A percentile compares a stretch with the other conserved stretches of the same genome.
Evolutionary conservation across 2,888 invertebrate species (phyloP).

Genomic region (Diplazon laetatorius): DNA sequence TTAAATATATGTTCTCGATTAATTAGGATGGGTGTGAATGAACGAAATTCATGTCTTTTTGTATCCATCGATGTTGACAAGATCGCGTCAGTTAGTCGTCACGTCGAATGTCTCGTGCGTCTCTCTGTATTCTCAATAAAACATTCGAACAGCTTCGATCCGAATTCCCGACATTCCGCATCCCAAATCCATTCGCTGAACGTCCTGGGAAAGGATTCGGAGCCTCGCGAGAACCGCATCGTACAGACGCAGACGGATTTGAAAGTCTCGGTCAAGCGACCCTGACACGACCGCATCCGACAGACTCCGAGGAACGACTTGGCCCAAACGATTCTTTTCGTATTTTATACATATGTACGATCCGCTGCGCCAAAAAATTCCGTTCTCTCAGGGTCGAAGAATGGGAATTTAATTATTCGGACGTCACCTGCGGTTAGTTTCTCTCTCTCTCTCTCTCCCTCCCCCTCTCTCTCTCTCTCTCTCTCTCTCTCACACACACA

Average conservation of each 20-base stretch:
- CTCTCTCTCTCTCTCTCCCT: neutral
- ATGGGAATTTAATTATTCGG: neutral
- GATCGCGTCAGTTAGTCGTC: neutral
- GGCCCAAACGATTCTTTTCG: neutral
- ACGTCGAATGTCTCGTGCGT: neutral
- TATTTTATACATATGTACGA: constrained; percentile 18
- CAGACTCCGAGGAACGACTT: constrained; percentile 12
- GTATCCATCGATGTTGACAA: no score
- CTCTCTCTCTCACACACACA: no score
- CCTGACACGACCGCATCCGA: constrained; percentile 53
- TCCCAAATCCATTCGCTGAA: constrained; percentile 14
- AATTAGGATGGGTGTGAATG: no score
- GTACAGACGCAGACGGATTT: constrained; percentile 42
- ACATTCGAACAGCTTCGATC: constrained; percentile 19
- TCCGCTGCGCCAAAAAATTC: neutral
- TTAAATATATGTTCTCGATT: no score
- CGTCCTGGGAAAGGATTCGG: constrained; percentile 3
- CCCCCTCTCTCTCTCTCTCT: no score
- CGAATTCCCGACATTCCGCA: neutral
- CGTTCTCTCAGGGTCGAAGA: constrained; percentile 4
- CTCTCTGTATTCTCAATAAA: constrained; percentile 29
- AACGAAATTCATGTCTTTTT: no score
- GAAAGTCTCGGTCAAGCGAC: constrained; percentile 65
- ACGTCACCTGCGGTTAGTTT: neutral
- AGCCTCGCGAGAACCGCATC: constrained; percentile 13